Base-by-base conservation (phyloP, 2,797 vertebrate genomes). In the Enoplosus armatus region DNA sequence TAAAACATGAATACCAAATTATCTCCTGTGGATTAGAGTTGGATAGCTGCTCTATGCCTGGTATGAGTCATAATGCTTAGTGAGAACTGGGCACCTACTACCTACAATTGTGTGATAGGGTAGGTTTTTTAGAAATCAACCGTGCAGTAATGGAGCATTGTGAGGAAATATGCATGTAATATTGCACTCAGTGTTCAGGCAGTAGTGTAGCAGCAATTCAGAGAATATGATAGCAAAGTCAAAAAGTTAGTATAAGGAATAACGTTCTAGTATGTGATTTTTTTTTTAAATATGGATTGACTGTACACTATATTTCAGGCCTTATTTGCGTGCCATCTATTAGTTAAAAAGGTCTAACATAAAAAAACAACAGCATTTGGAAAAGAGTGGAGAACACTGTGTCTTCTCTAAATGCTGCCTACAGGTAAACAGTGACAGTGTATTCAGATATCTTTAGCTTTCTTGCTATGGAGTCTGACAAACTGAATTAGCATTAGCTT, bases 1-100 rank as follows among this genome's bases (percentile, higher is more conserved):
- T 95, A 94, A 93, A 93, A 95, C 92, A 95, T 92, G 92, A 95
- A 95, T 94, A 90, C 91, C 90, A 93, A 93, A 93, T 94, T 88
- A 93, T 93, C 93, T 91, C 90, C 87, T 85, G 82, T 83, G 94
- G 95, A 95, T 95, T 95, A 95, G 87, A 88, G 84, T 91, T 94
- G 90, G 91, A 93, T 86, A 87, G 91, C 83, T 77, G 77, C 79
- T 89, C 79, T 91, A 82, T 84, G 86, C 80, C 77, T 89, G 90
- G 82, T 84, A 60, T 92, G 88, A 94, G 87, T 94, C 90, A 93
- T 87, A 89, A 91, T 84, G 89, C 87, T 88, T 70, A 81, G 85
- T 67, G 72, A 72, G 85, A 86, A 88, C 66, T 77, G 79, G 75
- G 82, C 77, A 82, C 77, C 84, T 91, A 79, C 79, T 83, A 87